Base-by-base conservation (phyloP, 2,113 vertebrate species). In the Crotalus horridus region DNA sequence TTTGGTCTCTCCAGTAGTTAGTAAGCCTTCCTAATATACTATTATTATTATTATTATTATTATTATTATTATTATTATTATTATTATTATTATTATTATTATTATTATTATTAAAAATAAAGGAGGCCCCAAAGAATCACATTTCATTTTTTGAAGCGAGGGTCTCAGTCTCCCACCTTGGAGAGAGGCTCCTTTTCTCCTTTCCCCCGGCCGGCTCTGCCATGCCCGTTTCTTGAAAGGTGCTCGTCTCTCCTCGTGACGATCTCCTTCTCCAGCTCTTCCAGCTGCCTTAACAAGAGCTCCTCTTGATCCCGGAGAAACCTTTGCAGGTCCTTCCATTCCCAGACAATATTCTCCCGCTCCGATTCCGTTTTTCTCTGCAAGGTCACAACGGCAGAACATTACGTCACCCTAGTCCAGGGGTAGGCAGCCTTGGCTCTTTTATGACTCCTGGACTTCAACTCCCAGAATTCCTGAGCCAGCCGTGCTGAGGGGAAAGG, bases 361-460 rank as follows among this genome's bases (percentile, higher is more conserved):
- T 81, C 69, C 15, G 69, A 33, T 81, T 81, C 69, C 2, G 69
- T 39, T 20, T 39, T 17, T 48, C 48, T 7, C 46, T 48, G 4
- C 6, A 48, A 6, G 6, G 6, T 39, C 69, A 39, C 33, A 39
- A 20, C 1, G n/a, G 69, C 61, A 29, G 10, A 64, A 61, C 24
- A 3, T 10, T 46, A 46, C 43, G 4, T 46, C 43, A 46, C 43
- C 43, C 43, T 46, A 46, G 43, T 46, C 3, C 48, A 48, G 48
- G 48, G 6, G 6, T 48, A 1, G 48, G 48, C 6, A 0, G 0
- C 6, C 0, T 48, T 0, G 48, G 43, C 48, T 1, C 48, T 7
- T 48, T 48, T 7, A 48, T 48, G 6, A 48, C 48, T 6, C 6
- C 3, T 7, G 23, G 24, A 61, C 59, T 64, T 64, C 29, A 29